Percentiles rank a stretch among this genome's conserved stretches.
Evolutionary conservation across 2,113 vertebrate species (phyloP).

Genomic region (Noctilio leporinus): DNA sequence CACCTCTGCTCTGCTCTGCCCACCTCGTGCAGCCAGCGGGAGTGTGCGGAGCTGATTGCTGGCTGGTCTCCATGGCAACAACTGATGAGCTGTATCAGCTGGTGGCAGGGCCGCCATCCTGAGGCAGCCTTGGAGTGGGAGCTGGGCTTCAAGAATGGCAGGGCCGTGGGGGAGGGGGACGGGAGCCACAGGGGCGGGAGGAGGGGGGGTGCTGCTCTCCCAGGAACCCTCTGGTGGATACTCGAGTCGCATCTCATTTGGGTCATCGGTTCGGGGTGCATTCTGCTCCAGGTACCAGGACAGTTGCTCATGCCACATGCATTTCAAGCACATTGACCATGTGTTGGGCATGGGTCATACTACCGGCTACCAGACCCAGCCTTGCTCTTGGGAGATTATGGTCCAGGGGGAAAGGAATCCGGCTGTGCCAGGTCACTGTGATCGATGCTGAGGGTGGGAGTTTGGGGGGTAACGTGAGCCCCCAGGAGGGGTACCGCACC

Average conservation of each 20-base stretch:
- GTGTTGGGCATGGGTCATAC: background rate
- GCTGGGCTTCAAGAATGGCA: background rate
- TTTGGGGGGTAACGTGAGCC: background rate
- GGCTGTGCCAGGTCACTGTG: accelerated
- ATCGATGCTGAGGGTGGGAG: accelerated
- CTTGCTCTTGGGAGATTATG: background rate
- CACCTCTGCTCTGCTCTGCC: background rate
- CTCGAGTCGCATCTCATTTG: accelerated
- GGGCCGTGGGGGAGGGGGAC: background rate
- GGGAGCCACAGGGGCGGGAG: background rate
- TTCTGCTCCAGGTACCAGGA: background rate
- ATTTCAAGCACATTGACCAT: accelerated
- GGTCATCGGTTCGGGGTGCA: background rate
- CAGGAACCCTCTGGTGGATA: accelerated
- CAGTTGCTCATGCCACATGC: background rate
- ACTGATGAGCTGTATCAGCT: background rate
- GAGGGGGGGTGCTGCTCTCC: background rate
- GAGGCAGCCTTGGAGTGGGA: background rate
- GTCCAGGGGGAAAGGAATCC: background rate
- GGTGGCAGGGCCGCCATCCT: conserved; percentile 10
- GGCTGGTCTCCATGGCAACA: conserved; percentile 65
- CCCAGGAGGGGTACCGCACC: background rate
- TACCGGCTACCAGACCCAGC: accelerated
- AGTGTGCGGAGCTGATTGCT: conserved; percentile 7
- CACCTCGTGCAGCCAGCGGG: background rate